A percentile compares a stretch with the other conserved stretches of the same genome.
Conservation (phyloP, 1,140 invertebrate genomes). For the Trissolcus basalis region DNA sequence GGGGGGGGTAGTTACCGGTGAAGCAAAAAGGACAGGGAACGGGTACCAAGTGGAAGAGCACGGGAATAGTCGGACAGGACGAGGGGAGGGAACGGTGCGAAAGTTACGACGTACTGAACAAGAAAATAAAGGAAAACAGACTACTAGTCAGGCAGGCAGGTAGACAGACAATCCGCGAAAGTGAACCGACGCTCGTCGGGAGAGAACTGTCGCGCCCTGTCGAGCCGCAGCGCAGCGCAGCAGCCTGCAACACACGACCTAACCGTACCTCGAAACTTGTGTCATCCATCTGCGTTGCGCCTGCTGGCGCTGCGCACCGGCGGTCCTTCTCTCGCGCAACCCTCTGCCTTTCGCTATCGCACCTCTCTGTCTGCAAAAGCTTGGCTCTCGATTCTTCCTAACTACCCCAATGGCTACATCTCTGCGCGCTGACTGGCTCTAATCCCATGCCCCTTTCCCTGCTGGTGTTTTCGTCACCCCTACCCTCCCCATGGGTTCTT, state of each 20-base stretch:
- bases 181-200: slow-evolving; percentile 69
- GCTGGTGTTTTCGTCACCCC: slow-evolving; percentile 32
- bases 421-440: slow-evolving; percentile 43
- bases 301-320: slow-evolving; percentile 10
- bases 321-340: slow-evolving; percentile 31
- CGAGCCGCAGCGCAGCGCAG: slow-evolving; percentile 76
- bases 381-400: slow-evolving; percentile 55
- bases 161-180: slow-evolving; percentile 59
- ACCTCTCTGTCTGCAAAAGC: slow-evolving; percentile 34
- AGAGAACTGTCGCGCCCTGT: slow-evolving; percentile 74
- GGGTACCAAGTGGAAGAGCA: not conserved
- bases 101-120: not conserved
- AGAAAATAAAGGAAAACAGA: slow-evolving; percentile 29
- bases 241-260: slow-evolving; percentile 73
- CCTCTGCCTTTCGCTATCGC: not conserved
- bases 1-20: slow-evolving; percentile 1
- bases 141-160: slow-evolving; percentile 15
- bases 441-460: slow-evolving; percentile 10
- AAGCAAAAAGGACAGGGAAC: slow-evolving; percentile 12
- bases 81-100: too few relatives aligned
- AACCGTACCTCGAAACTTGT: slow-evolving; percentile 42
- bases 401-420: slow-evolving; percentile 51
- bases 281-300: slow-evolving; percentile 41
- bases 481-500: slow-evolving; percentile 26
- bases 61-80: not conserved